phyloP scores from a whole-genome alignment of 2,113 vertebrate species.

The Upupa epops region DNA sequence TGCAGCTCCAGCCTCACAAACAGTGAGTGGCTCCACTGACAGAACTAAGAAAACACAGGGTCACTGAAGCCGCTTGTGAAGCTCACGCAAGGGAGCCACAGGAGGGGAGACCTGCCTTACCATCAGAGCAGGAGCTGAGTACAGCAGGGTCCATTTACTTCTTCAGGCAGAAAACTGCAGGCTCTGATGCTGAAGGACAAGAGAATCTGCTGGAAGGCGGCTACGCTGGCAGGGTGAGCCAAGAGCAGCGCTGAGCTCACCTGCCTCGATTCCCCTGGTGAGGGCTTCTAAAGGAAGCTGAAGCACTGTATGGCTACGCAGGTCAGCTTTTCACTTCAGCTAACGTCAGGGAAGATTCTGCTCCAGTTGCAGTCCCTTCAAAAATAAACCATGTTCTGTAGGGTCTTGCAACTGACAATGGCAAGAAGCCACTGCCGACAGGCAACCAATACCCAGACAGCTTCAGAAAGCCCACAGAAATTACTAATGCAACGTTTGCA shows the following conservation, averaged over 20 bases:
- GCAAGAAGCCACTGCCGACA: neutral
- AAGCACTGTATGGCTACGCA: neutral
- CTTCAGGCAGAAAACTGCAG: neutral
- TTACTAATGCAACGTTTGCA: neutral
- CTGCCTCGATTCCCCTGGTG: neutral
- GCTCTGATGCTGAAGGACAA: neutral
- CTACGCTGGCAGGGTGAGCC: neutral
- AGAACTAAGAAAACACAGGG: neutral
- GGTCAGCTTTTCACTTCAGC: neutral
- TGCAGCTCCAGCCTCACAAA: neutral
- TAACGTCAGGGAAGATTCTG: neutral
- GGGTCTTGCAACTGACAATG: neutral
- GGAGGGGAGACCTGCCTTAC: neutral
- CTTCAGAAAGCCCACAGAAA: neutral
- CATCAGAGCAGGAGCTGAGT: neutral
- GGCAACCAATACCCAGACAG: neutral
- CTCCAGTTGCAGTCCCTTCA: neutral
- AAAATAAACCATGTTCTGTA: neutral
- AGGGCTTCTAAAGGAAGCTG: neutral
- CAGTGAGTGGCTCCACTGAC: neutral
- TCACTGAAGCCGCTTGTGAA: neutral
- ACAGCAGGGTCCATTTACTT: neutral
- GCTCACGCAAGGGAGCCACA: neutral
- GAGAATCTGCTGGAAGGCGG: neutral
- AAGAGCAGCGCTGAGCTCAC: neutral